These are phyloP conservation scores for Turdus rufiventris DNA, from an alignment of 2,113 vertebrate species.

Conservation along the genomic window DNA sequence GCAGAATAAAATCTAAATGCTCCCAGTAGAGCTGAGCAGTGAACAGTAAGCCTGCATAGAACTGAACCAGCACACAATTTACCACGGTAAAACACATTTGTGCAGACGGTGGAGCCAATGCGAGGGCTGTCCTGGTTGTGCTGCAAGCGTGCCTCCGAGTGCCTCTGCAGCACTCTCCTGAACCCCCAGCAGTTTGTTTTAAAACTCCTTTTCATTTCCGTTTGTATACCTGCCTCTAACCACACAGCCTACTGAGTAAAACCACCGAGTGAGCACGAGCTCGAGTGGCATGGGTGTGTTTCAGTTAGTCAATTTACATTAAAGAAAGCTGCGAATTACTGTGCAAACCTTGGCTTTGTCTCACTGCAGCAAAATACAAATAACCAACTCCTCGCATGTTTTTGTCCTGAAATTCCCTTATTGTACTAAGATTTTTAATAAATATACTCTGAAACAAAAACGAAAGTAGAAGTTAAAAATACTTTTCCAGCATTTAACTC, in stretches of 20 bases:
- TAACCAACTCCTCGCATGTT: background rate
- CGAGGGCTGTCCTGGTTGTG: background rate
- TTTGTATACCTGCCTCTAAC: slow-evolving; percentile 35
- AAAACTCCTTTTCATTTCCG: slow-evolving; percentile 52
- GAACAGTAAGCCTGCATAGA: background rate
- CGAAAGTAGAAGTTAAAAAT: background rate
- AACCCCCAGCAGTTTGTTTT: background rate
- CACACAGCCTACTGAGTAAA: slow-evolving; percentile 17
- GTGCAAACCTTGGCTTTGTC: background rate
- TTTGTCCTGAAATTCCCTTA: background rate
- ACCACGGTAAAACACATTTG: background rate
- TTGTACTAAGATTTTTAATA: background rate
- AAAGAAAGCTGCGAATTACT: background rate
- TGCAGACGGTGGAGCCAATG: background rate
- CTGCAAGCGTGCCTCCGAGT: background rate
- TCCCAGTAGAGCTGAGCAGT: background rate
- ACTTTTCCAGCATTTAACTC: background rate
- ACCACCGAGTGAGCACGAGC: slow-evolving; percentile 3
- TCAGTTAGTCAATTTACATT: background rate
- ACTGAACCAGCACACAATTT: background rate
- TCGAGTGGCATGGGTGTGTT: background rate
- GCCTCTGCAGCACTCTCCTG: background rate
- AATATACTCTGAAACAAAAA: background rate
- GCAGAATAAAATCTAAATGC: background rate
- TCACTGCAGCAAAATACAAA: background rate